Conservation (phyloP, 1,140 invertebrate species). For the Aphaenogaster floridana region DNA sequence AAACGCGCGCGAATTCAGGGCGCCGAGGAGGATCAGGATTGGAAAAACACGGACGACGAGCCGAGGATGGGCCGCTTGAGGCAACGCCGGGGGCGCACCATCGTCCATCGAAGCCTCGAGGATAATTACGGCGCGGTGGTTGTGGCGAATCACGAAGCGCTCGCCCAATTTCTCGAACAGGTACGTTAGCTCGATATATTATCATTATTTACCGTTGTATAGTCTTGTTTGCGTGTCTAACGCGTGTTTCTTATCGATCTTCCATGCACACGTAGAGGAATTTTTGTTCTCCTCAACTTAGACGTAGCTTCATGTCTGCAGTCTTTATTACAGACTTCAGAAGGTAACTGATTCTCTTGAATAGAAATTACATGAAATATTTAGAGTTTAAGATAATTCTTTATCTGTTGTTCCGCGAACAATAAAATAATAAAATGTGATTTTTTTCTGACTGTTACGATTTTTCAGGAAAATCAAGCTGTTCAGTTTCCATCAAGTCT, state of each 20-base stretch:
- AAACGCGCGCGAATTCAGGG: slow-evolving; percentile 78
- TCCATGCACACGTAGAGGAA: background rate
- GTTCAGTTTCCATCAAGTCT: slow-evolving; percentile 89
- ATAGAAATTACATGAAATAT: background rate
- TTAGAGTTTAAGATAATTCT: background rate
- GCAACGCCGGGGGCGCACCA: slow-evolving; percentile 91
- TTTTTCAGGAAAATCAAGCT: slow-evolving; percentile 90
- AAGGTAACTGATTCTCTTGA: background rate
- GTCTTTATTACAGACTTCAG: background rate
- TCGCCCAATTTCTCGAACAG: slow-evolving; percentile 94
- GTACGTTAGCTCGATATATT: slow-evolving; percentile 84
- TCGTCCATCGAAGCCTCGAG: slow-evolving; percentile 93
- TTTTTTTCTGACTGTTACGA: background rate
- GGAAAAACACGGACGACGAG: slow-evolving; percentile 85
- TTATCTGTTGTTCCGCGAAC: background rate
- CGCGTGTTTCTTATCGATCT: background rate
- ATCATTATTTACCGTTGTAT: slow-evolving; percentile 2
- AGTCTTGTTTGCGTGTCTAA: background rate
- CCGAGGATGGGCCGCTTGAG: slow-evolving; percentile 88
- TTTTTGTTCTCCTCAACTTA: background rate
- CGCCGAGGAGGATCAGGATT: slow-evolving; percentile 87
- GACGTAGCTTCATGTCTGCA: background rate
- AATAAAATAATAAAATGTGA: background rate
- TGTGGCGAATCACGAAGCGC: slow-evolving; percentile 95
- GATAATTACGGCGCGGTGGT: slow-evolving; percentile 96